A percentile compares a stretch with the other conserved stretches of the same genome.
phyloP scores from a whole-genome alignment of 1,140 invertebrate genomes.

The Calliopsis andreniformis region DNA sequence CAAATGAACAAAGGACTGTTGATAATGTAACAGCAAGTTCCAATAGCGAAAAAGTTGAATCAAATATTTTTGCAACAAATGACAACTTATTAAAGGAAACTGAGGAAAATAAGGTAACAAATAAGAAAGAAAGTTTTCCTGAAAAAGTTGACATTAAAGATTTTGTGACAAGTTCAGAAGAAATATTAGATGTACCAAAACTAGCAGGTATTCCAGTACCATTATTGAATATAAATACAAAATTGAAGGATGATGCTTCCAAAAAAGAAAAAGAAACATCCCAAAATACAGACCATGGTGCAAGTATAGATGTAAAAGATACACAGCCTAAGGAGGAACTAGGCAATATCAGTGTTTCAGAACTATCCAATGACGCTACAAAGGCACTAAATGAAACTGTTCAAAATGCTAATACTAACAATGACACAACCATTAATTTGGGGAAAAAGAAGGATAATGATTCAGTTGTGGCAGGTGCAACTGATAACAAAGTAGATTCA shows the following conservation, averaged over 20 bases:
- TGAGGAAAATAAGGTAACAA: not conserved
- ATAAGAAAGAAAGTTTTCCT: conserved; percentile 7
- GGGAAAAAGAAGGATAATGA: not conserved
- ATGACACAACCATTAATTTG: not conserved
- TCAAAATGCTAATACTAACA: not conserved
- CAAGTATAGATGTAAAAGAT: not conserved
- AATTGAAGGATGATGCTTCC: not conserved
- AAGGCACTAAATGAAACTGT: not conserved
- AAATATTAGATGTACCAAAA: conserved; percentile 20
- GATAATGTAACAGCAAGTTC: not conserved
- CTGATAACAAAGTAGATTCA: conserved; percentile 52
- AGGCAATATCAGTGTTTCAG: not conserved
- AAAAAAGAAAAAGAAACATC: not conserved
- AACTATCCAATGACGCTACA: not conserved
- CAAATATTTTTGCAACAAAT: conserved; percentile 22
- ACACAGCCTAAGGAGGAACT: not conserved
- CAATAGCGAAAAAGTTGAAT: not conserved
- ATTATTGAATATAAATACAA: not conserved
- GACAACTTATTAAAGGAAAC: not conserved
- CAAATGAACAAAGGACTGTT: conserved; percentile 18
- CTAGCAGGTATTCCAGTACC: not conserved
- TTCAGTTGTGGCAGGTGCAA: conserved; percentile 44
- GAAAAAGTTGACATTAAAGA: conserved; percentile 7
- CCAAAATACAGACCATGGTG: not conserved
- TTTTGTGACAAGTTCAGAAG: conserved; percentile 12